A percentile compares a stretch with the other conserved stretches of the same genome.
These are phyloP conservation scores for Oxyura jamaicensis DNA, from an alignment of 2,113 vertebrate species.

Conservation along the genomic window DNA sequence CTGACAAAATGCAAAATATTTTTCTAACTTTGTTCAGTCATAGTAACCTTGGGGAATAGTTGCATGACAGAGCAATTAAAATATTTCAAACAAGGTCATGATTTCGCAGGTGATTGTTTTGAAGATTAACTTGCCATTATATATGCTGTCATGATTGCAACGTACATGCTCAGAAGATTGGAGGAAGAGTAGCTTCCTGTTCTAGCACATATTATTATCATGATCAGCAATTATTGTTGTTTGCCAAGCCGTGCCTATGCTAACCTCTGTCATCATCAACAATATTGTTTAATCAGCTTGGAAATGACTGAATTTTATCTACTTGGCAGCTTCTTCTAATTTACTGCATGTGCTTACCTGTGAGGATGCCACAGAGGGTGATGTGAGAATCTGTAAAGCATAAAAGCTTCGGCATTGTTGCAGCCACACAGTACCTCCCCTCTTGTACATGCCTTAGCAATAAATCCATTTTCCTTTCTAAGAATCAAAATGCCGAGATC, in stretches of 20 bases:
- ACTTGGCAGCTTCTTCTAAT: background rate
- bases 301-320: background rate
- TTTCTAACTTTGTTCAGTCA: background rate
- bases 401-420: background rate
- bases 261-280: slow-evolving; percentile 41
- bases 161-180: background rate
- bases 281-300: slow-evolving; percentile 25
- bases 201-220: slow-evolving; percentile 11
- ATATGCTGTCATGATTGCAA: slow-evolving; percentile 43
- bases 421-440: background rate
- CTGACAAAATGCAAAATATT: background rate
- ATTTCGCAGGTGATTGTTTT: slow-evolving; percentile 50
- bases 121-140: slow-evolving; percentile 44
- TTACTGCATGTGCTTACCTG: background rate
- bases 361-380: background rate
- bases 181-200: slow-evolving; percentile 60
- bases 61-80: slow-evolving; percentile 1
- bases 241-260: slow-evolving; percentile 1
- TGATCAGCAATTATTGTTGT: slow-evolving; percentile 31
- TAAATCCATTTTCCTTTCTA: background rate
- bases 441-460: background rate
- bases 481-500: background rate
- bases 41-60: background rate
- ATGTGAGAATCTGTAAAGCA: background rate
- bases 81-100: background rate